Percentiles rank a stretch among this genome's conserved stretches.
Evolutionary conservation across 2,888 invertebrate species (phyloP).

Genomic region (Myopa tessellatipennis): DNA sequence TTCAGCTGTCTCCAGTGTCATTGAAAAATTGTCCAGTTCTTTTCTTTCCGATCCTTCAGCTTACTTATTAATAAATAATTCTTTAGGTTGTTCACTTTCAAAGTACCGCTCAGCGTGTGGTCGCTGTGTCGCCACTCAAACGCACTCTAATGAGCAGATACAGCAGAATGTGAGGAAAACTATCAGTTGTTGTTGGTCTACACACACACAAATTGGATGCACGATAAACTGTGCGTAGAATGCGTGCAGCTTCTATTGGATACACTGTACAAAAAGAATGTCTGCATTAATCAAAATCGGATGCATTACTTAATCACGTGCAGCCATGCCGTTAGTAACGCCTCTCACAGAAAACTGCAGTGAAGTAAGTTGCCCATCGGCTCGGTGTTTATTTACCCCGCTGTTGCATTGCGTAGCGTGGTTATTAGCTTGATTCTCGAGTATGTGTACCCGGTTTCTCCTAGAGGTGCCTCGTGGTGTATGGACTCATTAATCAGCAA

Average conservation of each 20-base stretch:
- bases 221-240: no score
- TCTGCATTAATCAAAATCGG: neutral
- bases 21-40: neutral
- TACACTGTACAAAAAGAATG: neutral
- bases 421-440: conserved; percentile 24
- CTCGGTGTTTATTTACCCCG: neutral
- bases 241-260: no score
- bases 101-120: conserved; percentile 23
- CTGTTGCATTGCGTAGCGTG: neutral
- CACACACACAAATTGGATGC: no score
- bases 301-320: neutral
- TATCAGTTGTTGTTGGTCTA: no score
- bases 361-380: neutral
- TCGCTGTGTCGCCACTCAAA: neutral
- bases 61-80: neutral
- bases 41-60: neutral
- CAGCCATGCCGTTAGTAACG: conserved; percentile 12
- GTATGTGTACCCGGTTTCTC: neutral
- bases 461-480: neutral
- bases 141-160: no score
- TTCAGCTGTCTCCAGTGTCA: neutral
- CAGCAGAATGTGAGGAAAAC: no score
- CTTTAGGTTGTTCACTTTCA: neutral
- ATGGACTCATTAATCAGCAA: conserved; percentile 30
- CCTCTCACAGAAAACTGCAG: conserved; percentile 3